phyloP scores from a whole-genome alignment of 1,140 invertebrate genomes.

The Manduca sexta region DNA sequence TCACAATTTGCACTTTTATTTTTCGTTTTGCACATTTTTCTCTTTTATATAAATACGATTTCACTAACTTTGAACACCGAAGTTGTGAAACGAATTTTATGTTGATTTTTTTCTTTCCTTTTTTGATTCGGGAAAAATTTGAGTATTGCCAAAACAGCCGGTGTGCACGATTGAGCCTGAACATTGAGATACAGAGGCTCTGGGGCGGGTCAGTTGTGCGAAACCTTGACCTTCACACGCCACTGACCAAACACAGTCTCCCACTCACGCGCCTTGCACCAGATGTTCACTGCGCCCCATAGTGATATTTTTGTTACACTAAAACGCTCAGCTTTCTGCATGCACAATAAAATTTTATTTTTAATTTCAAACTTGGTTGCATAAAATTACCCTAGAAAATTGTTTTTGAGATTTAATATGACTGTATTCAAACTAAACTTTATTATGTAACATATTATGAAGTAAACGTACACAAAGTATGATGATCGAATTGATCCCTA shows the following conservation, averaged over 20 bases:
- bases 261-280: slow-evolving; percentile 31
- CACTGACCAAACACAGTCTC: slow-evolving; percentile 52
- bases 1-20: slow-evolving; percentile 18
- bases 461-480: too few relatives aligned
- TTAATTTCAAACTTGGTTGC: too few relatives aligned
- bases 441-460: too few relatives aligned
- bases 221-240: slow-evolving; percentile 62
- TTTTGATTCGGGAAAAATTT: too few relatives aligned
- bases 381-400: too few relatives aligned
- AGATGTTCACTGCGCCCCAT: slow-evolving; percentile 34
- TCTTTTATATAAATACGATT: slow-evolving; percentile 26
- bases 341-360: too few relatives aligned
- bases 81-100: slow-evolving; percentile 39
- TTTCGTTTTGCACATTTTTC: slow-evolving; percentile 14
- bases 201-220: slow-evolving; percentile 38
- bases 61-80: slow-evolving; percentile 45
- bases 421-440: too few relatives aligned
- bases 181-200: background rate
- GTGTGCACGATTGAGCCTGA: background rate
- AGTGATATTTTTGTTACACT: background rate
- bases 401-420: too few relatives aligned
- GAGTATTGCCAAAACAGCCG: background rate
- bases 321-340: too few relatives aligned
- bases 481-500: too few relatives aligned
- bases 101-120: too few relatives aligned